Base-by-base conservation (phyloP, 2,888 invertebrate genomes). In the Oxyscelio sp. region DNA sequence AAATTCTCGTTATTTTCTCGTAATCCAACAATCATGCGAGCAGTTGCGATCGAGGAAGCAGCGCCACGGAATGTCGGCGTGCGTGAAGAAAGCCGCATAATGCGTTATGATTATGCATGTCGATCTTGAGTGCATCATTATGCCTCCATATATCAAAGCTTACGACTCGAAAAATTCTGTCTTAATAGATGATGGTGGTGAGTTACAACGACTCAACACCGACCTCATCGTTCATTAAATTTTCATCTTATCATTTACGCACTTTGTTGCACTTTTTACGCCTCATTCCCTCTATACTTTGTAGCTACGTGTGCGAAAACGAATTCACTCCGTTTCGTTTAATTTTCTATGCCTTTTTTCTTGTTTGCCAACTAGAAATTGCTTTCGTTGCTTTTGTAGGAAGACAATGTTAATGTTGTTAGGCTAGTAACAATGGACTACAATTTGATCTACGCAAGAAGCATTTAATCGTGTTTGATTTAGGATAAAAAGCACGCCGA, bases 61-160 rank as follows among this genome's bases (percentile, higher is more conserved):
- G 38, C 34, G 52, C 38, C 38, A 71, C 80, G 79, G 75, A 80
- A 84, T 79, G 83, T 79, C 79, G 75, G 75, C 74, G 54, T 48
- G 71, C 80, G 80, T 54, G 75, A 77, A 75, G 84, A 77, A 80
- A 75, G 84, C 71, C 59, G 80, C 75, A 66, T 77, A 77, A 84
- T 56, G 80, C 84, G 84, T 84, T 80, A 75, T 80, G 84, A 80
- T 84, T 77, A 80, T 80, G 75, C 73, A 80, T 50, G 80, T 71
- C 75, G 84, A 84, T 75, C 75, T 70, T 59, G 59, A 84, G 84
- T 59, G 80, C 84, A 63, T 80, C 84, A 80, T 84, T 80, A 84
- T 65, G 65, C 74, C 70, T 66, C 45, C 78, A 75, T 75, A 54
- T 66, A 84, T 84, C 84, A 71, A 77, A 80, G 70, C 74, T 59